Evolutionary conservation across 2,797 vertebrate species (phyloP).

Genomic region (Molossus molossus): DNA sequence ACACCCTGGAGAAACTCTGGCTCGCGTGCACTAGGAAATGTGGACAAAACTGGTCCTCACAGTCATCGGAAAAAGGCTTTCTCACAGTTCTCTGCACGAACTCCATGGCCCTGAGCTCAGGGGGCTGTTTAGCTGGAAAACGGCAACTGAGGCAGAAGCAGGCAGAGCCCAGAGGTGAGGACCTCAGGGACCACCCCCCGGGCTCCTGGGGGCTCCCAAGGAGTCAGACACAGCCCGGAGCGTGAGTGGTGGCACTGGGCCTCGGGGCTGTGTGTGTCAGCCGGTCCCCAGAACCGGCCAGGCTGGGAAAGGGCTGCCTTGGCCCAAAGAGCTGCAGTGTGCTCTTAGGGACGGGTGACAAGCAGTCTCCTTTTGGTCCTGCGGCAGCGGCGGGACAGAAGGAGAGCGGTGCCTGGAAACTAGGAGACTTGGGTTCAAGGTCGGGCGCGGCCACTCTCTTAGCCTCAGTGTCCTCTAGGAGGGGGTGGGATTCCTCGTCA

Average conservation of each 20-base stretch:
- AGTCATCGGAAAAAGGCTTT: neutral
- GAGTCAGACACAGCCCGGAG: neutral
- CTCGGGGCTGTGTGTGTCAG: neutral
- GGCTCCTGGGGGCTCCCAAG: neutral
- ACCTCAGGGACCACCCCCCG: neutral
- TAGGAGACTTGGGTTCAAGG: neutral
- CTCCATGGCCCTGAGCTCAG: neutral
- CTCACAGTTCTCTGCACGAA: neutral
- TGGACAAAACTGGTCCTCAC: neutral
- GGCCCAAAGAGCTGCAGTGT: neutral
- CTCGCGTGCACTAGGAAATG: neutral
- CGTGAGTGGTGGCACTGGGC: neutral
- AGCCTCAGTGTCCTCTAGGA: neutral
- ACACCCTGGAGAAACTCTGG: neutral
- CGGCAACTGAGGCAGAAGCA: neutral
- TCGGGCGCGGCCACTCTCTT: accelerated
- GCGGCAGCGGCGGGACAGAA: neutral
- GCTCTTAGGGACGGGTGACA: neutral
- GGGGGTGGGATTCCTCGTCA: neutral
- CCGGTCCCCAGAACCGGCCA: neutral
- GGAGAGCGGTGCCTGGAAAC: neutral
- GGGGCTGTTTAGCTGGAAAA: neutral
- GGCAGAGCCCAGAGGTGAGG: neutral
- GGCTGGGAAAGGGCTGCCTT: constrained; percentile 17
- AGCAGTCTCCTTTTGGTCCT: neutral